Evolutionary conservation across 30 jellyfish, hydroid and myxozoan genomes (phyloP).

Genomic region (Nemopilema nomurai): DNA sequence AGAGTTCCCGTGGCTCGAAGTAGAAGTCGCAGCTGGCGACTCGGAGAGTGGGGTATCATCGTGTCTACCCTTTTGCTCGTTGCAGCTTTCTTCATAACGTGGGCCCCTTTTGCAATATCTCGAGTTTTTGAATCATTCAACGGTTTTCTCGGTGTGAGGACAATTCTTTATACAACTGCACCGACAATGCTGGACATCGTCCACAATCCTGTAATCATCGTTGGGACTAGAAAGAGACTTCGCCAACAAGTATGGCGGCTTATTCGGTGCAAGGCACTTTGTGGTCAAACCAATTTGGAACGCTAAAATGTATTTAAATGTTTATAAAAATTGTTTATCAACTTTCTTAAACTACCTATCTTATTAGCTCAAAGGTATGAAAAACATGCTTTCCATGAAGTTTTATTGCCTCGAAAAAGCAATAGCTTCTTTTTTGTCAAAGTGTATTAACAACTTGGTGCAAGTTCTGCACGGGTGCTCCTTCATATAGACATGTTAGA

Average conservation of each 20-base stretch:
- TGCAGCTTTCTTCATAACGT: conserved; percentile 33
- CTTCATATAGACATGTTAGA: too few species aligned
- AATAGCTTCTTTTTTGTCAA: too few species aligned
- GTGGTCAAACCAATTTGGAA: too few species aligned
- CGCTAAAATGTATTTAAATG: too few species aligned
- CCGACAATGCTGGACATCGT: conserved; percentile 36
- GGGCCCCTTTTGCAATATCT: conserved; percentile 45
- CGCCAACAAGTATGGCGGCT: background rate
- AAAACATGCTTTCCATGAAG: too few species aligned
- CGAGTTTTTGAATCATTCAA: conserved; percentile 25
- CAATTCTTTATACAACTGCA: conserved; percentile 25
- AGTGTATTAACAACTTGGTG: too few species aligned
- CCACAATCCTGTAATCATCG: conserved; percentile 39
- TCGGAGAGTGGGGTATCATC: conserved; percentile 29
- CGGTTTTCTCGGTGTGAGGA: background rate
- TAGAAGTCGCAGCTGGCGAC: background rate
- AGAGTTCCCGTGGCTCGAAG: background rate
- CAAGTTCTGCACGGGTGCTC: too few species aligned
- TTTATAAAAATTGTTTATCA: too few species aligned
- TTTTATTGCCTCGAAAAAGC: too few species aligned
- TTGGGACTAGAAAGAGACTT: conserved; percentile 41
- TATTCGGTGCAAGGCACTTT: background rate
- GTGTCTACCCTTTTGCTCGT: conserved; percentile 43
- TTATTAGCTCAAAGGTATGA: too few species aligned
- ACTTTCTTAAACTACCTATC: too few species aligned